These are phyloP conservation scores for Microvelia longipes DNA, from an alignment of 1,140 invertebrate species.

Conservation along the genomic window DNA sequence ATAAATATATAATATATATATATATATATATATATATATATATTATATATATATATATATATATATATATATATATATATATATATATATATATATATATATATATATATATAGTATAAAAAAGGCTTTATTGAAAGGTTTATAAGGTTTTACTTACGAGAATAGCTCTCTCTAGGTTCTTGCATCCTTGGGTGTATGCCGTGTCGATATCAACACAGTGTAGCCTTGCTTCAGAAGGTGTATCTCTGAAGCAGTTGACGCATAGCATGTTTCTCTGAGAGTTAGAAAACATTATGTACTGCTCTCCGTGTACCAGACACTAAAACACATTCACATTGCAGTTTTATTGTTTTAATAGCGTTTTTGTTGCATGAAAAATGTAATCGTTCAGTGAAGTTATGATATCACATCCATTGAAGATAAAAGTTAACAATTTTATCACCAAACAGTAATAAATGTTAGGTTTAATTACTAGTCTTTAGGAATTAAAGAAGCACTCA, in stretches of 20 bases:
- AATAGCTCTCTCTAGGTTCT: constrained; percentile 45
- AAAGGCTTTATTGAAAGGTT: too few relatives aligned
- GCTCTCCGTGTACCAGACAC: constrained; percentile 48
- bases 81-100: too few relatives aligned
- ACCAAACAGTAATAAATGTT: too few relatives aligned
- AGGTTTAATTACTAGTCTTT: too few relatives aligned
- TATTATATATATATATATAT: too few relatives aligned
- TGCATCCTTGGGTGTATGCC: constrained; percentile 48
- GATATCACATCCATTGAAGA: too few relatives aligned
- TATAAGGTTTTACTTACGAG: too few relatives aligned
- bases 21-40: too few relatives aligned
- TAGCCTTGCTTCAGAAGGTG: constrained; percentile 41
- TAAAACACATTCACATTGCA: constrained; percentile 27
- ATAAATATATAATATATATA: too few relatives aligned
- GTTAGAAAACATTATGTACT: constrained; percentile 54
- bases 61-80: too few relatives aligned
- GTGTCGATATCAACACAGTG: constrained; percentile 56
- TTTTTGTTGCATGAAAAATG: background rate
- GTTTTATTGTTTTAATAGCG: background rate
- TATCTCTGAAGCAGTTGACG: constrained; percentile 52
- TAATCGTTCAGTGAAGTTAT: background rate
- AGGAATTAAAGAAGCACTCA: too few relatives aligned
- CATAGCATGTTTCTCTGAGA: constrained; percentile 50
- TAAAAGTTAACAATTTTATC: background rate
- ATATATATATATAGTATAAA: too few relatives aligned